Base-by-base conservation (phyloP, 2,888 invertebrate species). In the Caenorhabditis sp. region DNA sequence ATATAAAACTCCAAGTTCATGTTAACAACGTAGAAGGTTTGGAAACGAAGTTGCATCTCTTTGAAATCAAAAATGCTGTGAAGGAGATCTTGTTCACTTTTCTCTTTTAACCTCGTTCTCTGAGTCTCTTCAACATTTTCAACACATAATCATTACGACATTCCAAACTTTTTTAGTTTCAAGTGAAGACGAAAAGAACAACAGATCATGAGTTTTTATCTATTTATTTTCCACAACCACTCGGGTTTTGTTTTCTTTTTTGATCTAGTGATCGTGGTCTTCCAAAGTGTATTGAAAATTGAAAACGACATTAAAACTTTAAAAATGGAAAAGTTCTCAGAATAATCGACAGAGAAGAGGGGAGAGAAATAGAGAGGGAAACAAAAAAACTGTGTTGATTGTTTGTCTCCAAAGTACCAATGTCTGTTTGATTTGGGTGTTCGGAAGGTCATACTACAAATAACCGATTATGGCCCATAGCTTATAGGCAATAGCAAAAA, bases 321-420 rank as follows among this genome's bases (percentile, higher is more conserved):
- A 14, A 54, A 24, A 28, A 47, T 24, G 26, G 19, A 16, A 26
- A 16, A 41, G 38, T 61, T 61, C n/a, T 61, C 41, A 41, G 61
- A 61, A 24, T 4, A 59, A 24, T 44, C 5, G 14, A 63, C 22
- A 16, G 28, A 44, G 14, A 63, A 63, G 47, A 63, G 26, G 28
- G 16, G 22, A 63, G 44, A 63, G 63, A 63, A 44, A 63, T 44
- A 63, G 63, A 63, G 63, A 63, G 10, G 28, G 47, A 44, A 41
- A 63, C 31, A 31, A n/a, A 58, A 26, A 56, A 51, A n/a, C n/a
- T n/a, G n/a, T 35, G 31, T 35, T 35, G 38, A 38, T 19, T 54
- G 24, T 54, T 54, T 54, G 61, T 58, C 16, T 58, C n/a, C 26
- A 31, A 44, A 63, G n/a, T 22, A 26, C 44, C 44, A 63, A 26